Conservation (phyloP, 2,113 vertebrate species). For the Chlorocebus sabaeus region DNA sequence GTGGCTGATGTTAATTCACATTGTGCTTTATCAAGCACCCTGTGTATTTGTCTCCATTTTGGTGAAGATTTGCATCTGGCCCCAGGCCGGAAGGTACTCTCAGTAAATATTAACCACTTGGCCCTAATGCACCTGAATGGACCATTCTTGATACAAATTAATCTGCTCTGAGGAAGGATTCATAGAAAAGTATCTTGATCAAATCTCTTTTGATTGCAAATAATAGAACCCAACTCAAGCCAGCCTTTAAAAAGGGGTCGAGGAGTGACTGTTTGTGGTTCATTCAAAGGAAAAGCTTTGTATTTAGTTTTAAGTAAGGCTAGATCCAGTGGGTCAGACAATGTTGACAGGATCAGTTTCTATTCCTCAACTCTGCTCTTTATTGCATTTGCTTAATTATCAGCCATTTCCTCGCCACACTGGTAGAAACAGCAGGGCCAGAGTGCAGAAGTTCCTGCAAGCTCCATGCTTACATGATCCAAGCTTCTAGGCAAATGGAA, state of each 20-base stretch:
- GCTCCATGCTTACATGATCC: background rate
- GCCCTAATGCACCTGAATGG: background rate
- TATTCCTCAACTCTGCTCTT: background rate
- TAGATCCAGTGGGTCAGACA: background rate
- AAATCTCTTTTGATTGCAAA: background rate
- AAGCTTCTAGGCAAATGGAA: background rate
- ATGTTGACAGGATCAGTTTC: background rate
- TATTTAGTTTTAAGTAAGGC: background rate
- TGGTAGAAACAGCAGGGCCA: fast-evolving
- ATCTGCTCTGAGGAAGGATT: background rate
- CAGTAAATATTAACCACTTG: background rate
- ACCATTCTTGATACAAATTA: background rate
- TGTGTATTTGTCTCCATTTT: background rate
- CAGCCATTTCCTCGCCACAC: background rate
- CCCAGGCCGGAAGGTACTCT: background rate
- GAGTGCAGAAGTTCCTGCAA: background rate
- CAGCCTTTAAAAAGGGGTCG: background rate
- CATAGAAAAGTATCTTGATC: background rate
- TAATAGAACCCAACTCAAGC: background rate
- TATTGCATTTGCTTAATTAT: background rate
- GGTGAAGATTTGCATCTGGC: background rate
- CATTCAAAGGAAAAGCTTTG: background rate
- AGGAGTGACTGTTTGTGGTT: background rate
- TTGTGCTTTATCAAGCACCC: background rate
- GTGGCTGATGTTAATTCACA: background rate